Evolutionary conservation across 2,113 vertebrate genomes (phyloP).

Genomic region (Nycticryphes semicollaris): DNA sequence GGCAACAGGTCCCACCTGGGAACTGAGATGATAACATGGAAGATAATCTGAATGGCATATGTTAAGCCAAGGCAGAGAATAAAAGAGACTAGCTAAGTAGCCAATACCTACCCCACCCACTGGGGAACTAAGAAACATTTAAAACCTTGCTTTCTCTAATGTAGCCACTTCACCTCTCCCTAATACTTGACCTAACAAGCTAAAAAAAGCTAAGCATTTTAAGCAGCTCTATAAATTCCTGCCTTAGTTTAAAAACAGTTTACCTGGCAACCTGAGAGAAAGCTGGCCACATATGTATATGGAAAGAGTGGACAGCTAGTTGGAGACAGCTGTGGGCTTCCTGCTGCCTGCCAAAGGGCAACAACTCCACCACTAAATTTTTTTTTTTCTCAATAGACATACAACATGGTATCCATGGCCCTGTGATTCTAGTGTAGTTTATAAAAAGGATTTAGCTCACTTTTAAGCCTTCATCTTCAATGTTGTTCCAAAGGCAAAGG

Average conservation of each 20-base stretch:
- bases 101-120: not conserved
- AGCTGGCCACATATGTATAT: not conserved
- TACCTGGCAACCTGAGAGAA: not conserved
- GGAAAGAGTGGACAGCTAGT: not conserved
- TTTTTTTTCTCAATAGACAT: not conserved
- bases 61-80: not conserved
- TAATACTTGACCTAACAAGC: not conserved
- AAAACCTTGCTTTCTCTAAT: not conserved
- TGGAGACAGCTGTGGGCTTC: not conserved
- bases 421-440: not conserved
- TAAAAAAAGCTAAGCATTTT: not conserved
- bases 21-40: not conserved
- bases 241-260: not conserved
- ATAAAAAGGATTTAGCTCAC: not conserved
- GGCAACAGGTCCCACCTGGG: not conserved
- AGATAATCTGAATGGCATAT: not conserved
- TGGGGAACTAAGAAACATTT: not conserved
- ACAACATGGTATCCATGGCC: accelerated
- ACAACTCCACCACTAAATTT: not conserved
- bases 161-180: not conserved
- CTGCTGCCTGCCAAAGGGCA: not conserved
- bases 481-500: not conserved
- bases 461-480: not conserved
- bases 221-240: not conserved
- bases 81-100: not conserved